phyloP scores from a whole-genome alignment of 1,140 invertebrate species.

The Theocolax elegans region DNA sequence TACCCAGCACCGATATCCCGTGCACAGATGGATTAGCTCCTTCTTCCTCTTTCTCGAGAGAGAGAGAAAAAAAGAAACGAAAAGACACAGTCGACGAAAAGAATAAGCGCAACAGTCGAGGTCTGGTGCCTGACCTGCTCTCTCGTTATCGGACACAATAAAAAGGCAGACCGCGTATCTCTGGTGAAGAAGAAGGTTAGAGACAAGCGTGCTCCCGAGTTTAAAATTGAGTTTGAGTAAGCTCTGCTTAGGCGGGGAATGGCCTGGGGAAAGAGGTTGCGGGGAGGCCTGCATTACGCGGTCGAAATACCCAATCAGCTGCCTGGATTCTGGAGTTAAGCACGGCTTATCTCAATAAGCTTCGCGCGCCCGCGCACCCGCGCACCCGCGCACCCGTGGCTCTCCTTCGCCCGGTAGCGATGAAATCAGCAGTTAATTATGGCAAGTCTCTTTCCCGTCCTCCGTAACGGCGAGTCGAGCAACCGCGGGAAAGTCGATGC shows the following conservation, averaged over 20 bases:
- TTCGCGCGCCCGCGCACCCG: slow-evolving; percentile 23
- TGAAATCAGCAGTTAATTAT: slow-evolving; percentile 49
- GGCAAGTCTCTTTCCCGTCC: too few relatives aligned
- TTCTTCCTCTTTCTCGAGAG: too few relatives aligned
- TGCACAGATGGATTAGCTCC: too few relatives aligned
- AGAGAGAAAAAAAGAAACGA: too few relatives aligned
- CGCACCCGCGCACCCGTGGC: background rate
- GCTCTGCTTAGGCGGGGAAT: slow-evolving; percentile 14
- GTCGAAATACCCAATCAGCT: slow-evolving; percentile 49
- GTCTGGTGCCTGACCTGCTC: too few relatives aligned
- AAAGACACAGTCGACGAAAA: too few relatives aligned
- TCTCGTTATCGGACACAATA: background rate
- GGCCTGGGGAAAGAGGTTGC: background rate
- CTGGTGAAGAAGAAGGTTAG: slow-evolving; percentile 1
- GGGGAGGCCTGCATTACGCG: slow-evolving; percentile 43
- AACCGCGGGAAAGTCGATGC: too few relatives aligned
- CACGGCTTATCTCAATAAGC: slow-evolving; percentile 49
- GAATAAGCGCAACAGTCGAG: too few relatives aligned
- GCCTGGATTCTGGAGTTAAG: slow-evolving; percentile 45
- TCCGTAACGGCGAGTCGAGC: background rate
- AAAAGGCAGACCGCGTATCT: background rate
- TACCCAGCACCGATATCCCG: too few relatives aligned
- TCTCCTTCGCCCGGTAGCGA: background rate
- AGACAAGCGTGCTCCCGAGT: slow-evolving; percentile 21
- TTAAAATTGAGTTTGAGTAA: slow-evolving; percentile 44